These are phyloP conservation scores for Hypena proboscidalis DNA, from an alignment of 2,888 invertebrate species.

Conservation along the genomic window DNA sequence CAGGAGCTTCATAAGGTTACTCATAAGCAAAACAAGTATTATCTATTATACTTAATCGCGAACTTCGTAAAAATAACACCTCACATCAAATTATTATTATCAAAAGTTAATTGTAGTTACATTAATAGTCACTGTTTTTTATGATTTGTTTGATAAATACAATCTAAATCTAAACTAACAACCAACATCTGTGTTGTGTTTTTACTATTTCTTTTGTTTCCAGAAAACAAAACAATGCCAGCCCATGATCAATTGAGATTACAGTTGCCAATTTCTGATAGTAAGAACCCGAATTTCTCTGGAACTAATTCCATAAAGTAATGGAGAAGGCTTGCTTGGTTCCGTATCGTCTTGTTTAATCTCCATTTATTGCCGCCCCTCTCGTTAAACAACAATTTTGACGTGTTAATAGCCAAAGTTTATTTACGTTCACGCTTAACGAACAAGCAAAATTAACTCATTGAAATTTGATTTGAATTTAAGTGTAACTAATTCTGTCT, in stretches of 20 bases:
- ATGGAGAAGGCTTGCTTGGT: slow-evolving; percentile 67
- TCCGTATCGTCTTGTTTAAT: slow-evolving; percentile 78
- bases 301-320: slow-evolving; percentile 78
- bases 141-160: too few species aligned
- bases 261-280: slow-evolving; percentile 48
- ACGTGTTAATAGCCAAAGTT: slow-evolving; percentile 79
- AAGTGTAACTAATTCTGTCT: slow-evolving; percentile 41
- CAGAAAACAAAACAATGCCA: slow-evolving; percentile 26
- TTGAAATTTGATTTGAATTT: slow-evolving; percentile 59
- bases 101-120: too few species aligned
- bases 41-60: too few species aligned
- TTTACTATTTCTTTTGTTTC: too few species aligned
- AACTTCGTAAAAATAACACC: too few species aligned
- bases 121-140: too few species aligned
- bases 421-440: slow-evolving; percentile 66
- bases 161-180: too few species aligned
- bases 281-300: slow-evolving; percentile 46
- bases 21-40: too few species aligned
- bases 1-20: too few species aligned
- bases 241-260: slow-evolving; percentile 36
- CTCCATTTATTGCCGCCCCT: slow-evolving; percentile 75
- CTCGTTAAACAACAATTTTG: slow-evolving; percentile 79
- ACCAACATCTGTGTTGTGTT: too few species aligned
- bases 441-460: slow-evolving; percentile 67
- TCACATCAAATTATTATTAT: too few species aligned